A percentile compares a stretch with the other conserved stretches of the same genome.
Conservation (phyloP, 2,113 vertebrate genomes). For the Gallinago paraguaiae region DNA sequence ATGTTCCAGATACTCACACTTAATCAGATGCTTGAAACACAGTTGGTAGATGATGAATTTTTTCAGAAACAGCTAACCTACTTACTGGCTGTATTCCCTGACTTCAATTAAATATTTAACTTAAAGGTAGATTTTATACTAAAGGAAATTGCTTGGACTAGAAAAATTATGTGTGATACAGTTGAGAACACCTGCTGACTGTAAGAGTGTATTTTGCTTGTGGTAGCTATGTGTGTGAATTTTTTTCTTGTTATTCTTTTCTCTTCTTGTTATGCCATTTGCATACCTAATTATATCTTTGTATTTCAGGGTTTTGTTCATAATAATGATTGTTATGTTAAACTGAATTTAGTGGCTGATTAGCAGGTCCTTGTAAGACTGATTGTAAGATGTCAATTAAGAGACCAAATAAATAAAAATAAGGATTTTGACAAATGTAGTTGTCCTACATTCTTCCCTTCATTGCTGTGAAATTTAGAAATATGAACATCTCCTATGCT, state of each 20-base stretch:
- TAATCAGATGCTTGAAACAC: constrained; percentile 12
- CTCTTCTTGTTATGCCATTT: neutral
- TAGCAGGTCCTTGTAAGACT: neutral
- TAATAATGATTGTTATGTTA: neutral
- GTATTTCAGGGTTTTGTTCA: neutral
- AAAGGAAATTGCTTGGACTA: neutral
- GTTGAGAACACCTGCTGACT: neutral
- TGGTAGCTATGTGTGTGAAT: neutral
- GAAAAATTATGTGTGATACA: neutral
- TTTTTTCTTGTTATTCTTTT: neutral
- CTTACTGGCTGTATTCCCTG: neutral
- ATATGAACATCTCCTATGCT: neutral
- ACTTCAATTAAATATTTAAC: neutral
- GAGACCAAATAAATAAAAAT: neutral
- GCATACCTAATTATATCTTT: neutral
- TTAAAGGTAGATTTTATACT: neutral
- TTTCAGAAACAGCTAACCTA: neutral
- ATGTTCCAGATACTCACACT: neutral
- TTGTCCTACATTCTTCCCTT: neutral
- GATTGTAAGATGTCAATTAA: neutral
- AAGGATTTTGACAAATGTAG: neutral
- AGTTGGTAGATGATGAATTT: neutral
- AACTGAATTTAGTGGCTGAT: neutral
- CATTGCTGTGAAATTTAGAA: neutral
- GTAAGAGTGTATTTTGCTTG: neutral